Base-by-base conservation (phyloP, 2,797 vertebrate species). In the Crypturellus tataupa region DNA sequence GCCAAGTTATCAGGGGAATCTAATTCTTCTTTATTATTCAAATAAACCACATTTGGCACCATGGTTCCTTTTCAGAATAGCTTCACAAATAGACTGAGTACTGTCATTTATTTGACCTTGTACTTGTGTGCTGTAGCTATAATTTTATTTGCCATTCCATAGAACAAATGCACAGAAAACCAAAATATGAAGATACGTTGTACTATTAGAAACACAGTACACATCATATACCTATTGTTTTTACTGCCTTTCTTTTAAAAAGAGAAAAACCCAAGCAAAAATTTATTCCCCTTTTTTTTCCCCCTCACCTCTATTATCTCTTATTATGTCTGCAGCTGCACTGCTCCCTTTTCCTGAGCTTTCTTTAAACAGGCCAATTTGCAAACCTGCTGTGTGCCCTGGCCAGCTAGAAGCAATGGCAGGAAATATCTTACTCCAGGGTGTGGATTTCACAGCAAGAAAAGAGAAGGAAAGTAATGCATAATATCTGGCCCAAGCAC, bases 21-120 rank as follows among this genome's bases (percentile, higher is more conserved):
- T 98, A 98, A 98, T 98, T 98, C 98, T 98, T 98, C 98, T 98
- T 98, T 98, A 98, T 98, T 98, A 98, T 98, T 98, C 97, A 98
- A 98, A 98, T 98, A 98, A 98, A 98, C 98, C 98, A 97, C 98
- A 98, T 98, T 98, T 98, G 98, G 98, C 98, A 98, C 98, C 97
- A 97, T 98, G 98, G 98, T 97, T 98, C 98, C 96, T 97, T 97
- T 98, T 97, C 97, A 97, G 97, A 97, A 98, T 97, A 98, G 98
- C 97, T 98, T 98, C 98, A 98, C 98, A 98, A 98, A 98, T 98
- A 98, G 98, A 98, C 97, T 97, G 97, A 98, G 97, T 97, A 97
- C 97, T 98, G 98, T 98, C 98, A 98, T 98, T 98, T 98, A 97
- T 98, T 97, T 98, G 98, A 98, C 98, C 98, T 98, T 98, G 98